These are phyloP conservation scores for Ametastegia equiseti DNA, from an alignment of 2,888 invertebrate genomes.

Conservation along the genomic window DNA sequence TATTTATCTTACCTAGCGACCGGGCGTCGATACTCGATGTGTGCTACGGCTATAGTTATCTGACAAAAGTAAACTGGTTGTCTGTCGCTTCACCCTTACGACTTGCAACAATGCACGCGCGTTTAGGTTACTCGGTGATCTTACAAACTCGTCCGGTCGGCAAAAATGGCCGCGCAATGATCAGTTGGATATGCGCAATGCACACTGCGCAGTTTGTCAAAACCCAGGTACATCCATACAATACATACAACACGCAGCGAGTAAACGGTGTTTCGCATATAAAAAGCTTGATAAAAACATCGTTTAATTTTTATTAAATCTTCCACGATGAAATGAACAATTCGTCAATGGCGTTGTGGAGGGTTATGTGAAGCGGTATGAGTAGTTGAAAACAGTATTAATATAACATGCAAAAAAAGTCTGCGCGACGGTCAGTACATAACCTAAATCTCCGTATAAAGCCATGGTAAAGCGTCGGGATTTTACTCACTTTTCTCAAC, in stretches of 20 bases:
- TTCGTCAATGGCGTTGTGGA: background rate
- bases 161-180: background rate
- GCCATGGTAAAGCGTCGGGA: background rate
- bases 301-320: background rate
- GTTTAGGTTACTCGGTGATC: background rate
- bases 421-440: background rate
- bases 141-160: background rate
- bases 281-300: background rate
- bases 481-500: background rate
- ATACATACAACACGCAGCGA: no score
- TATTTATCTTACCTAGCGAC: no score
- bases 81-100: no score
- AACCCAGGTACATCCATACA: background rate
- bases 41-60: no score
- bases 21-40: no score
- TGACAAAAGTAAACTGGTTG: no score
- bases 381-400: background rate
- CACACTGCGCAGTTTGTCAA: background rate
- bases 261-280: background rate
- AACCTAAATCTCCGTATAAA: background rate
- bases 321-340: background rate
- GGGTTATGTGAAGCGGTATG: background rate
- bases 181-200: background rate
- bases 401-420: background rate
- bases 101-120: background rate